Conservation (phyloP, 2,113 vertebrate species). For the Pelmatolapia mariae region DNA sequence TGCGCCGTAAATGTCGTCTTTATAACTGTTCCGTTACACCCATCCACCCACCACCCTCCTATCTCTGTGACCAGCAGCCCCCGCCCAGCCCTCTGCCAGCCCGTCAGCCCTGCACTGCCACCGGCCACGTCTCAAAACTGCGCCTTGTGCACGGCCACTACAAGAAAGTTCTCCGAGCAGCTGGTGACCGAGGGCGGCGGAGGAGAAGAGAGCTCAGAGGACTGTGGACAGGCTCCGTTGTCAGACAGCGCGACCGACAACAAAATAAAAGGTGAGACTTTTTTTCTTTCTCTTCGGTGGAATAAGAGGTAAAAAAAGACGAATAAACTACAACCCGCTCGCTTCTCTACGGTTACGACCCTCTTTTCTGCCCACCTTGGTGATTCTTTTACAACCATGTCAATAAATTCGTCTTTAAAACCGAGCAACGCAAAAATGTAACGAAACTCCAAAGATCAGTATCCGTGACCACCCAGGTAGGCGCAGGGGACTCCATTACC, state of each 20-base stretch:
- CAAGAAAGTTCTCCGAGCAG: background rate
- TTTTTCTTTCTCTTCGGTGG: background rate
- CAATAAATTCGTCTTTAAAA: background rate
- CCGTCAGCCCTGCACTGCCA: background rate
- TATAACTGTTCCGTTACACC: background rate
- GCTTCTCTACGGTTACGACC: background rate
- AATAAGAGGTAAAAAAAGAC: background rate
- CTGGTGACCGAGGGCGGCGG: background rate
- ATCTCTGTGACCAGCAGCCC: background rate
- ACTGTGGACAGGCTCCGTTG: background rate
- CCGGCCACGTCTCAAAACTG: conserved; percentile 39
- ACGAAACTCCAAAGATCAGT: background rate
- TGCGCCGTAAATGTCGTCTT: background rate
- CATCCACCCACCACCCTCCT: background rate
- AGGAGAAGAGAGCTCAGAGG: background rate
- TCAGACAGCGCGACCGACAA: background rate
- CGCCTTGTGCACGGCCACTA: background rate
- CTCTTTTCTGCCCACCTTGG: background rate
- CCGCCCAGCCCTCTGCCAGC: background rate
- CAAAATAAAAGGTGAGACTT: background rate
- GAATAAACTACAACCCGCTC: fast-evolving
- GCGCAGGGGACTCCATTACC: background rate
- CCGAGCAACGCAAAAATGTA: background rate
- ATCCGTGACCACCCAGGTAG: background rate
- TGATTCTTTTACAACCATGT: fast-evolving